phyloP scores from a whole-genome alignment of 2,113 vertebrate genomes.

The Phyllostomus hastatus region DNA sequence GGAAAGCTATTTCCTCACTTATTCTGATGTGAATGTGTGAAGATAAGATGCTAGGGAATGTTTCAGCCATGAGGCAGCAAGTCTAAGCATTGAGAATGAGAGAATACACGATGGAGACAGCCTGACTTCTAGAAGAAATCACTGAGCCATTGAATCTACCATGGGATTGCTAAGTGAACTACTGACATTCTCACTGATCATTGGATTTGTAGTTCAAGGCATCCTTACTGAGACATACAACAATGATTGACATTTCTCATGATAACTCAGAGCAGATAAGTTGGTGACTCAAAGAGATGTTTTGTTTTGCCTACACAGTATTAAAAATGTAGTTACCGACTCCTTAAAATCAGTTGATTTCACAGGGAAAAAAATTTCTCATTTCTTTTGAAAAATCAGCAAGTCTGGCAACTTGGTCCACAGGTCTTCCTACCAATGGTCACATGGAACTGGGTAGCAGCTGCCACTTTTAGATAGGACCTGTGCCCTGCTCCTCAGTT shows the following conservation, averaged over 20 bases:
- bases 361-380: not conserved
- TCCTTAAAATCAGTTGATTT: conserved; percentile 12
- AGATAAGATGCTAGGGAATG: not conserved
- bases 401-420: not conserved
- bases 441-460: not conserved
- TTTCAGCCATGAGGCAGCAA: not conserved
- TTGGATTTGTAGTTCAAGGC: not conserved
- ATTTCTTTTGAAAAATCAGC: not conserved
- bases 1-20: not conserved
- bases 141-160: not conserved
- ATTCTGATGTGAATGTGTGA: not conserved
- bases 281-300: not conserved
- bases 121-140: not conserved
- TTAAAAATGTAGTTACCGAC: not conserved
- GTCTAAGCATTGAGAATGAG: not conserved
- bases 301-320: not conserved
- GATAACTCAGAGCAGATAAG: not conserved
- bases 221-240: not conserved
- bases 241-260: not conserved
- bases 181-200: not conserved
- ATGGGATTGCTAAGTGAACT: not conserved
- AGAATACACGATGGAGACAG: not conserved
- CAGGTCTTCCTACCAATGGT: not conserved
- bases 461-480: not conserved
- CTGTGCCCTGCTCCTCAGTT: not conserved